These are phyloP conservation scores for Nowickia ferox DNA, from an alignment of 2,888 invertebrate genomes.

Conservation along the genomic window DNA sequence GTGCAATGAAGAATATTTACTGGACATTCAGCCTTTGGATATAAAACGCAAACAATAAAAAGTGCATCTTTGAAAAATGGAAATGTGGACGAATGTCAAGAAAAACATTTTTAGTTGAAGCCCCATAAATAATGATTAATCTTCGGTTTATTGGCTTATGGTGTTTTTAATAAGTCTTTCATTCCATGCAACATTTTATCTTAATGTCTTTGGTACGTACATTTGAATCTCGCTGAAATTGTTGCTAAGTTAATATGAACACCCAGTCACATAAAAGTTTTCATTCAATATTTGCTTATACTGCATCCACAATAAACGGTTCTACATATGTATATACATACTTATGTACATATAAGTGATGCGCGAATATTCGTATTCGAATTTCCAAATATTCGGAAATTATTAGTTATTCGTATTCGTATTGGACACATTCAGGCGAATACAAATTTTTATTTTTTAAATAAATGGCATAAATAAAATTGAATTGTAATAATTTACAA, in stretches of 20 bases:
- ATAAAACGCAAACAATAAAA: conserved; percentile 13
- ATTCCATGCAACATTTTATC: conserved; percentile 81
- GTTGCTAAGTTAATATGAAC: conserved; percentile 50
- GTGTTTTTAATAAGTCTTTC: conserved; percentile 83
- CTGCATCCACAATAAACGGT: not conserved
- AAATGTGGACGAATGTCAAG: conserved; percentile 58
- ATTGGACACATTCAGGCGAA: too few relatives aligned
- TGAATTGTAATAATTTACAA: too few relatives aligned
- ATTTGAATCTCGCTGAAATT: conserved; percentile 57
- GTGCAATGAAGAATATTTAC: conserved; percentile 4
- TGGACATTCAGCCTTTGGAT: conserved; percentile 36
- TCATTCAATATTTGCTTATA: conserved; percentile 50
- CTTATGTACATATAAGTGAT: too few relatives aligned
- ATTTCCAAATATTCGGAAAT: too few relatives aligned
- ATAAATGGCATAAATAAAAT: too few relatives aligned
- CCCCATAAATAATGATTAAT: conserved; percentile 83
- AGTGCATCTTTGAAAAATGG: conserved; percentile 6
- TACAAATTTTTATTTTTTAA: too few relatives aligned
- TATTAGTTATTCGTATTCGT: too few relatives aligned
- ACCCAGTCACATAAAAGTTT: conserved; percentile 43
- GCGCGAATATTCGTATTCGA: too few relatives aligned
- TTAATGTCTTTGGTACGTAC: conserved; percentile 76
- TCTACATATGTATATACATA: too few relatives aligned
- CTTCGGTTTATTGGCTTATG: conserved; percentile 83
- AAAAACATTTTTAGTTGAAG: conserved; percentile 77